Percentiles rank a stretch among this genome's conserved stretches.
These are phyloP conservation scores for Malacoctenus gilli DNA, from an alignment of 2,797 vertebrate species.

Conservation along the genomic window DNA sequence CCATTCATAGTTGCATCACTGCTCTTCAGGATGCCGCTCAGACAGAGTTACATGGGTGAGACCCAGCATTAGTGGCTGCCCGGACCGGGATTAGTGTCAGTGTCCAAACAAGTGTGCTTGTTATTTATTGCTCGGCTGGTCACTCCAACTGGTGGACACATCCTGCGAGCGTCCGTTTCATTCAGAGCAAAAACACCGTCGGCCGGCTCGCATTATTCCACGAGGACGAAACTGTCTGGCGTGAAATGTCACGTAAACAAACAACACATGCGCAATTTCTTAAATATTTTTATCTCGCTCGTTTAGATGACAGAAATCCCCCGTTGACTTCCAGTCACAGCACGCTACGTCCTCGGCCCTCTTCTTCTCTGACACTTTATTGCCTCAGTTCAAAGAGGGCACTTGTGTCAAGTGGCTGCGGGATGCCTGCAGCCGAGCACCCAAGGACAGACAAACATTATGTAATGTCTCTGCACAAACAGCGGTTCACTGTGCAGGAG, in stretches of 20 bases:
- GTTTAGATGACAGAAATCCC: neutral
- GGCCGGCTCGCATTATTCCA: neutral
- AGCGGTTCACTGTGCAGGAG: slow-evolving; percentile 12
- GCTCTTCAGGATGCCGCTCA: neutral
- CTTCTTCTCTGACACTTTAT: slow-evolving; percentile 8
- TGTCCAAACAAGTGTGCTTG: neutral
- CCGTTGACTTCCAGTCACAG: neutral
- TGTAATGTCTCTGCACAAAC: slow-evolving; percentile 36
- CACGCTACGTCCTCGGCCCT: neutral
- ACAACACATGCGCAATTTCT: too few relatives aligned
- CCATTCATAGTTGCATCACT: neutral
- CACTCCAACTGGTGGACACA: neutral
- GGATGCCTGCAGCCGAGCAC: slow-evolving; percentile 22
- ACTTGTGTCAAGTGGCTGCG: slow-evolving; percentile 15
- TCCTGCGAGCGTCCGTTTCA: neutral
- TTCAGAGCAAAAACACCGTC: neutral
- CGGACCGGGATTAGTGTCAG: neutral
- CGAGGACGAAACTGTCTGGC: neutral
- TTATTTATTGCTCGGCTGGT: neutral
- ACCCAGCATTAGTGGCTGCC: neutral
- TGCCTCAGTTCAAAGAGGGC: slow-evolving; percentile 17
- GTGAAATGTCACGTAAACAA: neutral
- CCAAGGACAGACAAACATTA: slow-evolving; percentile 45
- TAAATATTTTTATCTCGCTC: too few relatives aligned
- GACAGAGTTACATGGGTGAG: neutral